These are phyloP conservation scores for Pristiophorus japonicus DNA, from an alignment of 2,113 vertebrate species.

Conservation along the genomic window DNA sequence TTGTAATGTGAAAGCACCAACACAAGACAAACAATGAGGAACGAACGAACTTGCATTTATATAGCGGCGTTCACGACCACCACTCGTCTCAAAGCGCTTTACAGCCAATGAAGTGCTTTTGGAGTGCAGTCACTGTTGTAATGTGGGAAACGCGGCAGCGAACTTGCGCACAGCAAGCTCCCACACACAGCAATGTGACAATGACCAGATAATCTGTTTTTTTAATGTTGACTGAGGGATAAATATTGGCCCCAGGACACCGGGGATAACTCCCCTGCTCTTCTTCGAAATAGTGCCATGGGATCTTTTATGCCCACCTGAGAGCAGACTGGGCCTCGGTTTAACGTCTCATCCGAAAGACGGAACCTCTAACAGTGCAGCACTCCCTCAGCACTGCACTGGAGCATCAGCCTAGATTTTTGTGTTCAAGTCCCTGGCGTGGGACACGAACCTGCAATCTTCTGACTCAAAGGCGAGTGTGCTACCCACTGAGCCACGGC, in stretches of 20 bases:
- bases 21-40: too few relatives aligned
- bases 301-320: neutral
- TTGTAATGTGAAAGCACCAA: too few relatives aligned
- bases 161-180: neutral
- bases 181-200: neutral
- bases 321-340: neutral
- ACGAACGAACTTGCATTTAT: too few relatives aligned
- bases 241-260: neutral
- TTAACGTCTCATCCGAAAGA: neutral
- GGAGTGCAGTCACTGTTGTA: neutral
- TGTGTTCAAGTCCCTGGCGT: too few relatives aligned
- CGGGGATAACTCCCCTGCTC: neutral
- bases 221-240: too few relatives aligned
- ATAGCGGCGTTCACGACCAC: too few relatives aligned
- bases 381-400: neutral
- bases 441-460: too few relatives aligned
- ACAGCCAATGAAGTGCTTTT: neutral
- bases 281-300: neutral
- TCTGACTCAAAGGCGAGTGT: neutral
- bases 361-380: neutral
- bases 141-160: too few relatives aligned
- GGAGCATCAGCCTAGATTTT: neutral
- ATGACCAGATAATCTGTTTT: too few relatives aligned
- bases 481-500: neutral
- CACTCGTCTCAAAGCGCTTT: too few relatives aligned